Base-by-base conservation (phyloP, 2,797 vertebrate genomes). In the Bradypodion ventrale region DNA sequence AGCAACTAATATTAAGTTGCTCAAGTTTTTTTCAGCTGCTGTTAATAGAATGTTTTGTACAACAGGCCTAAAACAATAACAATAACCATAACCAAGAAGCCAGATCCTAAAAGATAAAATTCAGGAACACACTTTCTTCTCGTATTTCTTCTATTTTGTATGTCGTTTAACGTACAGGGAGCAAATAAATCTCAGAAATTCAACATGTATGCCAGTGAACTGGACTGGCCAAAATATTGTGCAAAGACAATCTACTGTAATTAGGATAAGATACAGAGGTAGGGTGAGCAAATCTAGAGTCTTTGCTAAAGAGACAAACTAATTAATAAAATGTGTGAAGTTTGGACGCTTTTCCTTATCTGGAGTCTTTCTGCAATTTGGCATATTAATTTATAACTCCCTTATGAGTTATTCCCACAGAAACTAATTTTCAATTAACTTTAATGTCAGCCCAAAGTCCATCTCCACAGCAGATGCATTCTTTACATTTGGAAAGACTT, bases 401-500 rank as follows among this genome's bases (percentile, higher is more conserved):
- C 0, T 0, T 32, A 83, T 84, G 87, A 80, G 60, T 2, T 68
- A 35, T 80, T 83, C 82, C 87, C 74, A 2, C 37, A 42, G 56
- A 91, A 72, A 60, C 79, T 82, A 82, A 16, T 35, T 87, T 87
- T 83, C 87, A 87, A 83, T 89, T 90, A 93, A 89, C 80, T 89
- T 87, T 92, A 88, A 84, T 3, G 0, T 87, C 81, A 82, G 86
- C 89, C 87, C 89, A 59, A 84, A 89, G 92, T 80, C 90, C 79
- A 68, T 79, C 88, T 65, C 76, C 72, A 75, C 88, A 90, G 88
- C 87, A 85, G 87, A 85, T 5, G 65, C 60, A 86, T 87, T 92
- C 62, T 32, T 82, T 93, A 91, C 63, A 3, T 40, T 0, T 4
- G 91, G 86, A 85, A 86, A 85, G 91, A 88, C 89, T 95, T 95